Evolutionary conservation across 2,888 invertebrate species (phyloP), one percentile per base, ranked within the genome.

Genomic region (Tanypteryx hageni): DNA sequence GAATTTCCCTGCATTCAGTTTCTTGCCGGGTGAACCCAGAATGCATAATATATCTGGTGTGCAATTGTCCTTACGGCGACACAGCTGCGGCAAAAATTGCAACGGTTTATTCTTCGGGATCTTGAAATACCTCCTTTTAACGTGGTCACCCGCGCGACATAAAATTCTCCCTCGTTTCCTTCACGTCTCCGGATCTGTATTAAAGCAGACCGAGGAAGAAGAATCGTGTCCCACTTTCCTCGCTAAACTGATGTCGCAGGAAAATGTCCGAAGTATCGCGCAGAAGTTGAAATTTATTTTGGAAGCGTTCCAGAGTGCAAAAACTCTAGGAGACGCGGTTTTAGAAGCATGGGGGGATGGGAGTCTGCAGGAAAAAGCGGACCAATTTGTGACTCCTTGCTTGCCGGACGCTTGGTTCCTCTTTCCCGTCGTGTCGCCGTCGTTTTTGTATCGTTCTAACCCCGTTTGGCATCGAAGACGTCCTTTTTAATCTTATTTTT

Each of bases 191-290:
- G 68, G 44, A 61, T 89, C 64, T 61, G n/a, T 68, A 89, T 89
- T 64, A 89, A 89, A 86, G 64, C 11, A 44, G 13, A 9, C 64
- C 56, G 61, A 89, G 64, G 18, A 68, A 68, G 44, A 89, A 89
- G 44, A 57, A 56, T 44, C 64, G 59, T 89, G 89, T n/a, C 89
- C 89, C 89, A 89, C 64, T 89, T 89, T 89, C 89, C 89, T 68
- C 68, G 44, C 89, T 68, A 44, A 89, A 89, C 89, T 68, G 89
- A 89, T 68, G 61, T 89, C 27, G 89, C 89, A 68, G 89, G 89
- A 89, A 76, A 89, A 89, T 89, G 64, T 89, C 89, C 89, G 64
- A 89, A 64, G 89, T 64, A 89, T 89, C 64, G 8, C 61, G 64
- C 89, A n/a, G 68, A 68, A 58, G 44, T 89, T 89, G 59, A 44